Percentiles rank a stretch among this genome's conserved stretches.
Evolutionary conservation across 2,888 invertebrate genomes (phyloP).

Genomic region (Cordylochernes scorpioides): DNA sequence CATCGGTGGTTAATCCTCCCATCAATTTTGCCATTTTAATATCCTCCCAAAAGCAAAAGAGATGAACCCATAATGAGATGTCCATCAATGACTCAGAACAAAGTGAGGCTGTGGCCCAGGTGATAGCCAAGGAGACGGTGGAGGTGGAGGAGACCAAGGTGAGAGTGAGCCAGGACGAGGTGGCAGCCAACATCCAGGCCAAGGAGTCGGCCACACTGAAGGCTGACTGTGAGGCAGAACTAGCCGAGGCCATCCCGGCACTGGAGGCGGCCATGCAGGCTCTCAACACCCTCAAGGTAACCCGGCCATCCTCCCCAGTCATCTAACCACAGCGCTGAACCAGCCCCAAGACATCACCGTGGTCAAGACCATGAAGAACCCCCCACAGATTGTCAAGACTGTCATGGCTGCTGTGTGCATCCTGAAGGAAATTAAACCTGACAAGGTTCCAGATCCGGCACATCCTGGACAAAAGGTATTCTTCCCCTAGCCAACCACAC

Average conservation of each 20-base stretch:
- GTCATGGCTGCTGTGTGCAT: constrained; percentile 88
- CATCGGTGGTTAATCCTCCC: no score
- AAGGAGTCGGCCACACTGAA: constrained; percentile 84
- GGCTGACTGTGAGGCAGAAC: constrained; percentile 84
- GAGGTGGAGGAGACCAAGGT: constrained; percentile 84
- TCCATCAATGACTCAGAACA: no score
- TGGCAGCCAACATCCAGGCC: constrained; percentile 63
- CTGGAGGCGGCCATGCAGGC: constrained; percentile 67
- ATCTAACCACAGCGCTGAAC: not conserved
- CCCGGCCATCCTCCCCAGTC: not conserved
- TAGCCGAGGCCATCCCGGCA: constrained; percentile 83
- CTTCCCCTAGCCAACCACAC: no score
- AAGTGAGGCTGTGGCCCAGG: no score
- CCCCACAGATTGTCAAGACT: constrained; percentile 60
- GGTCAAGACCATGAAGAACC: constrained; percentile 92
- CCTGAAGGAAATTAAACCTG: constrained; percentile 65
- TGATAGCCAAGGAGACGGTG: constrained; percentile 79
- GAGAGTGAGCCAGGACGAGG: constrained; percentile 71
- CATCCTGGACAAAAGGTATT: not conserved
- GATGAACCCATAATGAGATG: no score
- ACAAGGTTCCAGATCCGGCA: constrained; percentile 51
- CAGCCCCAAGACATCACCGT: constrained; percentile 66
- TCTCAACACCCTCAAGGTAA: constrained; percentile 52
- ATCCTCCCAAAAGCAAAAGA: no score
- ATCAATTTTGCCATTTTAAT: no score